Evolutionary conservation across 2,888 invertebrate genomes (phyloP).

Genomic region (Spilarctia lutea): DNA sequence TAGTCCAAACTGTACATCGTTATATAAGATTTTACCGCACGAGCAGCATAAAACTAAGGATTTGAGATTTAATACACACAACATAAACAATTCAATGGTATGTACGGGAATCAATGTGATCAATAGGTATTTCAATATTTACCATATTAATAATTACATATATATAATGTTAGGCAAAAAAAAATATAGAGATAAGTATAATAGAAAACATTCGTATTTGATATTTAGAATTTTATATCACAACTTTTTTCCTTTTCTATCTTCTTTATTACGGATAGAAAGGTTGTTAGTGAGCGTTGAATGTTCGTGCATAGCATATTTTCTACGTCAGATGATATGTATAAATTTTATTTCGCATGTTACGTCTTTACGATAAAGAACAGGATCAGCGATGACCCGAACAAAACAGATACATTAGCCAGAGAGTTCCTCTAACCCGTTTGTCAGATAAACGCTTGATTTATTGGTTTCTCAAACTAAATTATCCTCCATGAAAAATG

Average conservation of each 20-base stretch:
- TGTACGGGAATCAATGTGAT: too few relatives aligned
- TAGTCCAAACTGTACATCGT: too few relatives aligned
- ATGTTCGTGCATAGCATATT: background rate
- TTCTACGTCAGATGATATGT: background rate
- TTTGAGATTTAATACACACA: too few relatives aligned
- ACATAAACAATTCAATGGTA: too few relatives aligned
- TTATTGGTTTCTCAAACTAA: conserved; percentile 19
- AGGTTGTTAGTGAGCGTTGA: background rate
- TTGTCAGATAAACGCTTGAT: conserved; percentile 9
- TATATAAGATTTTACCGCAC: too few relatives aligned
- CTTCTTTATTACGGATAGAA: background rate
- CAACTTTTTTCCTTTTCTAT: background rate
- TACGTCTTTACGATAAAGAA: background rate
- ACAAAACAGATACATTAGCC: conserved; percentile 10
- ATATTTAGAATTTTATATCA: too few relatives aligned
- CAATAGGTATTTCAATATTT: too few relatives aligned
- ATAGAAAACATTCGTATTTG: background rate
- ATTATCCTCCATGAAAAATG: background rate
- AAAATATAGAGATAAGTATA: background rate
- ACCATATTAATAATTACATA: too few relatives aligned
- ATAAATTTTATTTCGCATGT: background rate
- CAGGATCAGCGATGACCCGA: background rate
- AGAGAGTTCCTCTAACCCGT: conserved; percentile 4
- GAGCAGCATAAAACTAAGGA: too few relatives aligned
- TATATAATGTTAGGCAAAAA: too few relatives aligned